Evolutionary conservation across 2,888 invertebrate genomes (phyloP), one percentile per base, ranked within the genome.

Genomic region (Phrixothrix hirtus): DNA sequence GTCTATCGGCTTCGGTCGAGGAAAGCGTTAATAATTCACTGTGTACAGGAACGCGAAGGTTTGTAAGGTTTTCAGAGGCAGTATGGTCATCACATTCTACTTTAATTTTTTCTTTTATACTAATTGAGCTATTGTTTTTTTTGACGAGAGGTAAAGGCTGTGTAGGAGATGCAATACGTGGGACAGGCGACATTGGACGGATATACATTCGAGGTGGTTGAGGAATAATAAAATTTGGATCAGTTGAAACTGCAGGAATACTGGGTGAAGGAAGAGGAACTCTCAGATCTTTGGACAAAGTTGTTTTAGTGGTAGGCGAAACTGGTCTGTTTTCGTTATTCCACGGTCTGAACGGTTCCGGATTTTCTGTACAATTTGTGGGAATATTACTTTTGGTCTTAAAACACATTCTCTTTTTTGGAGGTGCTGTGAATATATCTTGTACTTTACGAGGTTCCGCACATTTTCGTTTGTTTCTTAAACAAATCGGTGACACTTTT

Each of bases 361-460:
- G 57, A 50, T 56, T 54, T 25, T 59, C 46, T 21, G 35, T 44
- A 25, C 29, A 27, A 57, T 57, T 60, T 7, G 38, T 17, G 4
- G 35, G 7, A 35, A 51, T 49, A 53, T 72, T 69, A 9, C 66
- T 68, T 51, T 71, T 71, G 13, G 68, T 61, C 62, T 79, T 77
- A 49, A 83, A 78, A 17, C 86, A 82, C 68, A 85, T 83, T 31
- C 88, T 80, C 70, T 90, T 90, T 72, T 89, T 87, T 0, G 87
- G 79, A 0, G 89, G 88, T 1, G 81, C 78, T 58, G 70, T 73
- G 70, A 60, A 73, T 66, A 36, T 64, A 47, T 77, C 77, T 7
- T 81, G 77, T 2, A 86, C 79, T 64, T 85, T 86, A 35, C 81
- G 77, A 0, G 89, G 84, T 55, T 86, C 86, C 12, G 82, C 80